Conservation (phyloP, 2,113 vertebrate species). For the Donacobius atricapilla region DNA sequence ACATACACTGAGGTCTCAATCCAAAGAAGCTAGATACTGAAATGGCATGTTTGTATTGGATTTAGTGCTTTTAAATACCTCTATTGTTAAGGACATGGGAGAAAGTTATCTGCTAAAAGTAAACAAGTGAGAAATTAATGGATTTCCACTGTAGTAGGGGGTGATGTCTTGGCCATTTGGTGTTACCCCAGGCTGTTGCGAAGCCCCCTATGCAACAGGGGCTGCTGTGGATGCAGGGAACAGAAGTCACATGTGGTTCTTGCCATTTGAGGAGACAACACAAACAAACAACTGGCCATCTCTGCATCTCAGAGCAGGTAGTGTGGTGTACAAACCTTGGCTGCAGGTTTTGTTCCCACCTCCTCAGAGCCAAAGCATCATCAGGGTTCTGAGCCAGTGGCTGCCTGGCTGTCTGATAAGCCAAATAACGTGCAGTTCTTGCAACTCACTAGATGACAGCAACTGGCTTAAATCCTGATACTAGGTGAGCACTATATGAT, state of each 20-base stretch:
- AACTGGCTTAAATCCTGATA: neutral
- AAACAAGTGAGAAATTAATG: neutral
- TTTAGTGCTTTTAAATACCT: neutral
- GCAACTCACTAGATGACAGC: neutral
- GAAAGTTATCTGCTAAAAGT: neutral
- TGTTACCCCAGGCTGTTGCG: neutral
- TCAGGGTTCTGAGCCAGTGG: neutral
- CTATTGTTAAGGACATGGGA: neutral
- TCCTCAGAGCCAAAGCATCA: neutral
- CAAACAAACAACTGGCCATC: neutral
- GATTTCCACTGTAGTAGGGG: neutral
- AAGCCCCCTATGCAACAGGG: neutral
- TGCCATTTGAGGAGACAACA: neutral
- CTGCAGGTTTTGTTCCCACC: neutral
- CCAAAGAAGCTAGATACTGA: neutral
- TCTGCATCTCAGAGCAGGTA: neutral
- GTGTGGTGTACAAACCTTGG: neutral
- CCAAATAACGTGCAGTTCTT: neutral
- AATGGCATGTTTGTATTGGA: neutral
- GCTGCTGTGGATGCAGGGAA: neutral
- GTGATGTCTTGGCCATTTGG: neutral
- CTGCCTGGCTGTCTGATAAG: neutral
- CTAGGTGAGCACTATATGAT: neutral
- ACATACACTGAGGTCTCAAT: neutral
- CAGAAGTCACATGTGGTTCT: neutral